Base-by-base conservation (phyloP, 2,888 invertebrate species). In the Agrotis clavis region DNA sequence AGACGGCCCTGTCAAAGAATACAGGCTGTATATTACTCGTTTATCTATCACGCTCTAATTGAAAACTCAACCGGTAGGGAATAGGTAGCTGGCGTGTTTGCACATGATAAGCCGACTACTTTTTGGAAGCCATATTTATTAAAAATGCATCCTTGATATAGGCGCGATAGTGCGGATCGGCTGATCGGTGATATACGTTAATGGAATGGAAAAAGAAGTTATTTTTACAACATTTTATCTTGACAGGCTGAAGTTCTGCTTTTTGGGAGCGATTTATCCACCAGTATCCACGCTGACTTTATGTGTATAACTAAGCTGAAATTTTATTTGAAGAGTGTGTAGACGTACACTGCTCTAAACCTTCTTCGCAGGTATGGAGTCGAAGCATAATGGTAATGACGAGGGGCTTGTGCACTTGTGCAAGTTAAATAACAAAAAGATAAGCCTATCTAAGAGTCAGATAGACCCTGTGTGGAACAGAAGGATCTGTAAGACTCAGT, bases 41-140 rank as follows among this genome's bases (percentile, higher is more conserved):
- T 86, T 84, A 84, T 84, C 84, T 81, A 70, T 64, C 57, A 56
- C 69, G 64, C 69, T 69, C 79, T 84, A 86, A 84, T 84, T 84
- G 84, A 73, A 86, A 86, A 86, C 72, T 81, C 86, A 84, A 66
- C 74, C 68, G 56, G 59, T 70, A 56, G 83, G 84, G 82, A 75
- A 71, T 78, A 56, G 61, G 77, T 66, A 60, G 51, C 21, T 71
- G 63, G 61, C 45, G 53, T 83, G 76, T 77, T 84, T 70, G 66
- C 53, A 25, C 48, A 68, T 18, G 86, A 84, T 86, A 84, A 84
- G 75, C 62, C 1, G 41, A 50, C 63, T 66, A 53, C 57, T 69
- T 82, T 77, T 69, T 41, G 79, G 80, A 73, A 80, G 66, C 60
- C 56, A 77, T 82, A 79, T 80, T 82, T 79, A 79, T 82, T 82